These are phyloP conservation scores for Acanthopleura granulata DNA, from an alignment of 2,888 invertebrate species.

Conservation along the genomic window DNA sequence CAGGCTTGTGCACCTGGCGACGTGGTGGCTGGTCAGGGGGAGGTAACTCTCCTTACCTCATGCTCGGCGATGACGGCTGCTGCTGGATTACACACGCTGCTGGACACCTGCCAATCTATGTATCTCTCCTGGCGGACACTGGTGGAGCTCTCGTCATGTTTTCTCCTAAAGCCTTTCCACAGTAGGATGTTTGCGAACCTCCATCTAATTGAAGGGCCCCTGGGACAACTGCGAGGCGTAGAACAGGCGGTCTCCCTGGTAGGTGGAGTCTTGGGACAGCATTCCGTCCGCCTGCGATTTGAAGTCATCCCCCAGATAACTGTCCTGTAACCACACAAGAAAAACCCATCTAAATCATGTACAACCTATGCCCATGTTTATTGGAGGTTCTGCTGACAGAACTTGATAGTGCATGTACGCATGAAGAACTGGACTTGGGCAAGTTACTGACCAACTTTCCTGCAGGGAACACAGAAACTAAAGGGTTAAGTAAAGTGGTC, in stretches of 20 bases:
- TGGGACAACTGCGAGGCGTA: constrained; percentile 69
- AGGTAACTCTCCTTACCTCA: no score
- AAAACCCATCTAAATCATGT: constrained; percentile 3
- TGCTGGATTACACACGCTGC: not conserved
- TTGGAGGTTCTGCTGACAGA: no score
- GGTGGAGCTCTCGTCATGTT: constrained; percentile 2
- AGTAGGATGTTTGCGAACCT: not conserved
- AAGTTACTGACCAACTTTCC: no score
- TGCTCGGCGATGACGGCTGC: no score
- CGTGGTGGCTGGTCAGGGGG: no score
- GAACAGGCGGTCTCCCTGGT: constrained; percentile 77
- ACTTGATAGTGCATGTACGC: no score
- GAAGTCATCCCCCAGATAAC: constrained; percentile 84
- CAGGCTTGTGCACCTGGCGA: no score
- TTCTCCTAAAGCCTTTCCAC: not conserved
- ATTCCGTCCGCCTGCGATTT: constrained; percentile 95
- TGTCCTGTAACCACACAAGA: constrained; percentile 79
- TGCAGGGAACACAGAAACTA: no score
- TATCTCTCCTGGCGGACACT: constrained; percentile 17
- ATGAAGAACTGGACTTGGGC: no score
- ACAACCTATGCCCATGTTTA: no score
- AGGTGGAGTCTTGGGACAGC: constrained; percentile 91
- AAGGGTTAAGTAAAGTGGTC: no score
- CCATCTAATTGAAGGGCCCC: constrained; percentile 64
- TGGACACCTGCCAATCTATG: constrained; percentile 6